Percentiles rank a stretch among this genome's conserved stretches.
Conservation (phyloP, 2,797 vertebrate species). For the Sebastes wilsoni region DNA sequence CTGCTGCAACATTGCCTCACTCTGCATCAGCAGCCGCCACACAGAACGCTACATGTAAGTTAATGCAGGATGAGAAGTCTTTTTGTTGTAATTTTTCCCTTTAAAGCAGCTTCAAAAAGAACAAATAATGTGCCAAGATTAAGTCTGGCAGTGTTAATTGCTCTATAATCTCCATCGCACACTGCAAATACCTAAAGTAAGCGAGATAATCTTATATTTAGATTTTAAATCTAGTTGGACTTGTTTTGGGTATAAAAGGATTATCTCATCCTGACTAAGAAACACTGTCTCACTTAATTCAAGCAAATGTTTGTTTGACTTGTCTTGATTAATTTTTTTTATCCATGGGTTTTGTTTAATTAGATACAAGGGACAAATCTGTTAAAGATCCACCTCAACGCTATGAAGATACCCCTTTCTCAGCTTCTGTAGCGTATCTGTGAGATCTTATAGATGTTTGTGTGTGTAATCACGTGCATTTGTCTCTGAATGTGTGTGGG, state of each 20-base stretch:
- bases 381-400: not conserved
- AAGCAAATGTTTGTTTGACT: conserved; percentile 5
- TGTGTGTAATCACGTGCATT: not conserved
- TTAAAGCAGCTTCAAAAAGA: conserved; percentile 17
- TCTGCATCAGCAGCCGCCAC: conserved; percentile 9
- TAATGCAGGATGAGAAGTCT: conserved; percentile 16
- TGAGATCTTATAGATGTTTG: not conserved
- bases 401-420: not conserved
- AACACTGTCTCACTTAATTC: conserved; percentile 1
- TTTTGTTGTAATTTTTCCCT: conserved; percentile 10
- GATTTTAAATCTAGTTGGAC: conserved; percentile 23
- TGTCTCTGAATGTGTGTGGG: not conserved
- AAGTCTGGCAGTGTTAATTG: conserved; percentile 21
- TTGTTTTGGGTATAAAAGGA: conserved; percentile 31
- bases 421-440: not conserved
- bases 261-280: conserved; percentile 2
- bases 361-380: not conserved
- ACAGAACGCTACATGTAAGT: not conserved
- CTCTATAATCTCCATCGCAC: conserved; percentile 17
- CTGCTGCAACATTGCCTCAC: conserved; percentile 12
- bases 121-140: not conserved
- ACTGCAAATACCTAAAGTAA: conserved; percentile 4
- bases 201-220: conserved; percentile 31
- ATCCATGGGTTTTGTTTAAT: conserved; percentile 11
- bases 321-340: not conserved